Evolutionary conservation across 2,888 invertebrate genomes (phyloP).

Genomic region (Hesperia comma): DNA sequence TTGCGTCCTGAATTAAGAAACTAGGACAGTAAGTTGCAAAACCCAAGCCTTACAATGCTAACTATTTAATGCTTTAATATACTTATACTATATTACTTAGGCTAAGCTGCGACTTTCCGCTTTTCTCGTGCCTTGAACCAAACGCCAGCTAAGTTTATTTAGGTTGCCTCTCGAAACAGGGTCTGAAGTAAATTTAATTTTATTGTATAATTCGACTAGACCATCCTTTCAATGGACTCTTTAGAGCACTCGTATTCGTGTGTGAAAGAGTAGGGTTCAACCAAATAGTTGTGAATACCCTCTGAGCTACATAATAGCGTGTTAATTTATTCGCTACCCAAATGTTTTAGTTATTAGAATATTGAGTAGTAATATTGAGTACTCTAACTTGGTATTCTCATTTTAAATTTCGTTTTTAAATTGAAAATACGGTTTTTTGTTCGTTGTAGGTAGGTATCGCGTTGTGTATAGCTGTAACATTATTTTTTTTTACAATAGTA

Average conservation of each 20-base stretch:
- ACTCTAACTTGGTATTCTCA: too few species aligned
- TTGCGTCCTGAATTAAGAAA: too few species aligned
- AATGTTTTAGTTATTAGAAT: neutral
- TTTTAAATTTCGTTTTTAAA: too few species aligned
- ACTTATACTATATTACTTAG: neutral
- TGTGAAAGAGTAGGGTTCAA: slow-evolving; percentile 10
- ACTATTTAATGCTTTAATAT: too few species aligned
- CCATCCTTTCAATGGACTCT: slow-evolving; percentile 5
- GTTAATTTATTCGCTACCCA: neutral
- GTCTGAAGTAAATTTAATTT: slow-evolving; percentile 39
- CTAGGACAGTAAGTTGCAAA: too few species aligned
- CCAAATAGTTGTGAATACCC: slow-evolving; percentile 12
- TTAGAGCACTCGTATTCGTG: slow-evolving; percentile 8
- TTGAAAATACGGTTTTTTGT: too few species aligned
- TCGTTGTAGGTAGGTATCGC: too few species aligned
- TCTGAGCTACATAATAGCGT: neutral
- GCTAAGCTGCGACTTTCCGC: neutral
- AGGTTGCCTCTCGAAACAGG: slow-evolving; percentile 33
- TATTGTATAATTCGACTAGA: slow-evolving; percentile 34
- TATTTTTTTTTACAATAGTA: too few species aligned
- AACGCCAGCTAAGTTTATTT: slow-evolving; percentile 41
- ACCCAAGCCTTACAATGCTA: too few species aligned
- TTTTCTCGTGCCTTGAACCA: slow-evolving; percentile 43
- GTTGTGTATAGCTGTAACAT: too few species aligned
- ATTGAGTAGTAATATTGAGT: too few species aligned